Evolutionary conservation across 1,140 invertebrate genomes (phyloP).

Genomic region (Aphaenogaster ashmeadi): DNA sequence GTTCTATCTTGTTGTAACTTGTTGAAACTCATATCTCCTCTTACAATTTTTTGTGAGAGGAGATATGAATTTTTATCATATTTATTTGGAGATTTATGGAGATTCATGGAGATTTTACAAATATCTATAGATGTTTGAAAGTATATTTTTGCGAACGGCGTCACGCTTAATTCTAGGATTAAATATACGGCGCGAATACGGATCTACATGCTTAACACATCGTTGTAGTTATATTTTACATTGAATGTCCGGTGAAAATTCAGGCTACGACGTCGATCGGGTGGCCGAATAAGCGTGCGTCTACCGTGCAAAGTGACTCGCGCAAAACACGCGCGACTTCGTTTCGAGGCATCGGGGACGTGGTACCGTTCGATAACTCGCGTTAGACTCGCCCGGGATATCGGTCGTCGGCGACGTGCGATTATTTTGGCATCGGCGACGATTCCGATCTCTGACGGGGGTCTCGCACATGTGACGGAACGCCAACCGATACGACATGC

Average conservation of each 20-base stretch:
- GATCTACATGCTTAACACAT: background rate
- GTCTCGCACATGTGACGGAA: conserved; percentile 31
- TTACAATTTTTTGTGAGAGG: background rate
- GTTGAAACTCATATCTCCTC: background rate
- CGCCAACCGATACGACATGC: conserved; percentile 76
- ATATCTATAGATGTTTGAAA: background rate
- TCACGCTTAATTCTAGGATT: background rate
- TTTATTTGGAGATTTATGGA: background rate
- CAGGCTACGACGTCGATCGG: background rate
- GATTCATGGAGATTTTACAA: background rate
- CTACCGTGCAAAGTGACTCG: conserved; percentile 39
- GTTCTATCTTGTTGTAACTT: background rate
- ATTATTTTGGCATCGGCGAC: conserved; percentile 55
- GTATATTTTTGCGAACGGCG: background rate
- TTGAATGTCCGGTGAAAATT: conserved; percentile 4
- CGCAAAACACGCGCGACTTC: conserved; percentile 55
- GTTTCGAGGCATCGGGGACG: conserved; percentile 74
- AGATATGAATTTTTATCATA: background rate
- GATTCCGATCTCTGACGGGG: conserved; percentile 24
- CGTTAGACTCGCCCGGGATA: conserved; percentile 64
- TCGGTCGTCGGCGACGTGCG: conserved; percentile 52
- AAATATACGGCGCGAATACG: background rate
- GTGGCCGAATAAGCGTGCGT: conserved; percentile 13
- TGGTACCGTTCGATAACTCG: conserved; percentile 75
- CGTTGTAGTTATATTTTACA: background rate